Base-by-base conservation (phyloP, 2,888 invertebrate genomes). In the Limenitis arthemis region DNA sequence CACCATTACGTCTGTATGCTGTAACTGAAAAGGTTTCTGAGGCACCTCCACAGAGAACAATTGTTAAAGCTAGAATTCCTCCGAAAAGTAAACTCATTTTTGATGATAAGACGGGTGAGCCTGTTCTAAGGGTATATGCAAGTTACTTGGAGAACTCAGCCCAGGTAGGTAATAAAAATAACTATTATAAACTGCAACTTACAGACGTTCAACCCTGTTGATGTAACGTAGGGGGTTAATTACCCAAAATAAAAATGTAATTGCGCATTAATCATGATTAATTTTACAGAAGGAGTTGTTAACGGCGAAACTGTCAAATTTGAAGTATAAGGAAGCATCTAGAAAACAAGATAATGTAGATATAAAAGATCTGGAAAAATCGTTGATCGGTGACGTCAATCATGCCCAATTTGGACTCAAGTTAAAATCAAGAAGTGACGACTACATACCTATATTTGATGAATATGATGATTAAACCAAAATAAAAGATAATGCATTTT, bases 111-210 rank as follows among this genome's bases (percentile, higher is more conserved):
- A 82, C 82, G 37, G 85, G 84, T 6, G 83, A 85, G 56, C 85
- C 87, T 5, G 80, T 88, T 29, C 72, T 89, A 61, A 82, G 88
- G 61, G 89, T 90, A 67, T 89, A 88, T 60, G 88, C 86, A 1
- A 86, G 82, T 61, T 86, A 85, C 52, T 65, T 77, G 36, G 79
- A 83, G 51, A 76, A 61, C 56, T 74, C 77, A 6, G 49, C 67
- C 33, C 81, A 80, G 75, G 85, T 85, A 67, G 46, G 37, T 20
- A n/a, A n/a, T n/a, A 31, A 6, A 29, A 8, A 29, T n/a, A 20
- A 31, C 32, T 38, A 28, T 6, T 11, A 9, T 20, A 1, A 28
- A 36, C 28, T 36, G 34, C 30, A 2, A 32, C 12, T 8, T n/a
- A n/a, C n/a, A n/a, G n/a, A n/a, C n/a, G n/a, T n/a, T n/a, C n/a